These are phyloP conservation scores for Meriones psammophilus DNA, from an alignment of 2,797 vertebrate genomes.

Conservation along the genomic window DNA sequence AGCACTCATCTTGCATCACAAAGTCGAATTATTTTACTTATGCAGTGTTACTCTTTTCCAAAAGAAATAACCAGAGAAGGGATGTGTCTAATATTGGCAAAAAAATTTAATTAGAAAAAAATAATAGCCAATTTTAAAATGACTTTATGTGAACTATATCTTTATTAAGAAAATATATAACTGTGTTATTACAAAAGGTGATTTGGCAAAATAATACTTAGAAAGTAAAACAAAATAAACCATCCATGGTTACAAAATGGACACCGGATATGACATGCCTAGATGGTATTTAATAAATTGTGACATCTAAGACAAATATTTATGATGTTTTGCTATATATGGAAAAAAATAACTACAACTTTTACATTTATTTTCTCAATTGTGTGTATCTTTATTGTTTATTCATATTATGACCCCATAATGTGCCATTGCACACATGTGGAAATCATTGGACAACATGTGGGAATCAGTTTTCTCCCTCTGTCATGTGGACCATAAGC, in stretches of 20 bases:
- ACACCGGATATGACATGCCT: not conserved
- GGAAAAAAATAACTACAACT: constrained; percentile 20
- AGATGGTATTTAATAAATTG: not conserved
- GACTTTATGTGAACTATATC: not conserved
- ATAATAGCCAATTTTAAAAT: not conserved
- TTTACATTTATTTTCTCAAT: not conserved
- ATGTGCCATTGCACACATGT: too few species aligned
- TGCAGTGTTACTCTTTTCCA: not conserved
- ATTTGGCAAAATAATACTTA: not conserved
- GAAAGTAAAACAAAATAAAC: not conserved
- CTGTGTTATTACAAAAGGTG: not conserved
- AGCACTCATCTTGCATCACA: not conserved
- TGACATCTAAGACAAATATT: not conserved
- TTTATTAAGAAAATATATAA: constrained; percentile 34
- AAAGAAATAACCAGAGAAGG: not conserved
- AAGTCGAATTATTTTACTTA: constrained; percentile 16
- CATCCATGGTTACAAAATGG: not conserved
- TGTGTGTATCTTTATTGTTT: not conserved
- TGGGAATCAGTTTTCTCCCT: not conserved
- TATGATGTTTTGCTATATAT: not conserved
- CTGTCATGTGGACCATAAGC: too few species aligned
- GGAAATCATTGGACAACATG: not conserved
- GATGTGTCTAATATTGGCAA: not conserved
- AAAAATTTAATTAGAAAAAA: not conserved
- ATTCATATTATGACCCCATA: not conserved